These are phyloP conservation scores for Ceyx cyanopectus DNA, from an alignment of 2,113 vertebrate species.

Conservation along the genomic window DNA sequence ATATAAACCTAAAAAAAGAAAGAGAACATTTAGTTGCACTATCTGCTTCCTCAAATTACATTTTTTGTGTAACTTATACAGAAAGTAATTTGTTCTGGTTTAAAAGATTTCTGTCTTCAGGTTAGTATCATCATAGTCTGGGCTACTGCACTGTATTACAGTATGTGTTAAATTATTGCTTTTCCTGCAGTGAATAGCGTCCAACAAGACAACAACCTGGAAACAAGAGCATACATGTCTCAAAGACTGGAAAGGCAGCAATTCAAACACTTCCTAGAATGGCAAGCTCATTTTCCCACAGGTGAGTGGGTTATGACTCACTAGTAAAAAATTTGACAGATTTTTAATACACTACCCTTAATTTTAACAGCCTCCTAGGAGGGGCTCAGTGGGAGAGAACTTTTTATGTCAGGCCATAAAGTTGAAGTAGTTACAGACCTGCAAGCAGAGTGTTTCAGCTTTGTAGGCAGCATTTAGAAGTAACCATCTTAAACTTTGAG, in stretches of 20 bases:
- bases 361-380: constrained; percentile 34
- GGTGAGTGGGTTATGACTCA: not conserved
- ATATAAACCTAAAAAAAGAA: not conserved
- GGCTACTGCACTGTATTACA: not conserved
- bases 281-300: not conserved
- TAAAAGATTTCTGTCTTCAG: not conserved
- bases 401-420: constrained; percentile 20
- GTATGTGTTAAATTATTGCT: not conserved
- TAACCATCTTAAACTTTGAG: not conserved
- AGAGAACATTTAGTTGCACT: not conserved
- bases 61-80: not conserved
- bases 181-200: not conserved
- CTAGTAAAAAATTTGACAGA: not conserved
- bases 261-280: not conserved
- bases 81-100: not conserved
- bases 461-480: not conserved
- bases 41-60: not conserved
- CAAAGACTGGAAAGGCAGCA: not conserved
- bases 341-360: constrained; percentile 21
- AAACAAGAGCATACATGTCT: not conserved
- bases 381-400: not conserved
- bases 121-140: not conserved
- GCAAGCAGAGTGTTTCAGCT: not conserved
- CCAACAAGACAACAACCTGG: not conserved
- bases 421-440: not conserved